Percentiles rank a stretch among this genome's conserved stretches.
Evolutionary conservation across 1,140 invertebrate species (phyloP).

Genomic region (Pseudomyrmex dendroicus): DNA sequence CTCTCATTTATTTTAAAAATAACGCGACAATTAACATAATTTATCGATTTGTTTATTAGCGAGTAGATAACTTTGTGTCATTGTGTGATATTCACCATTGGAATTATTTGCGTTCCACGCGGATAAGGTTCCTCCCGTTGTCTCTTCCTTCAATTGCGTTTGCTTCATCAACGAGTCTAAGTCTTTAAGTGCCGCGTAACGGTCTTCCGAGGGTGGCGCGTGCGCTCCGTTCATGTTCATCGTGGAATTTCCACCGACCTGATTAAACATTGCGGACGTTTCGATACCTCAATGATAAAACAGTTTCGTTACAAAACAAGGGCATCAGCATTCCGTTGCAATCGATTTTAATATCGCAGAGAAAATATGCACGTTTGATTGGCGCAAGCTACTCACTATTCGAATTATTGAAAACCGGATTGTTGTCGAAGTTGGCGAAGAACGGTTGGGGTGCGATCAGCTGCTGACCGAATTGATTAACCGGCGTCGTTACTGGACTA

Average conservation of each 20-base stretch:
- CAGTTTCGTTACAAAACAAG: constrained; percentile 31
- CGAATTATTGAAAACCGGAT: constrained; percentile 88
- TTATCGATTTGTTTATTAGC: not conserved
- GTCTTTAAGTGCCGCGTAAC: constrained; percentile 93
- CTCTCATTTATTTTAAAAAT: not conserved
- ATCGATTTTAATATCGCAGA: constrained; percentile 1
- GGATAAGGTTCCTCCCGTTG: constrained; percentile 64
- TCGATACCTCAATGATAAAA: constrained; percentile 74
- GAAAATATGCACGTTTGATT: not conserved
- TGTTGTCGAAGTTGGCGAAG: constrained; percentile 91
- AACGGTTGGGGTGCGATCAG: constrained; percentile 83
- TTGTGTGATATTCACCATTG: constrained; percentile 73
- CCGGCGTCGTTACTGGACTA: constrained; percentile 74
- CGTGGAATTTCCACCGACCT: constrained; percentile 53
- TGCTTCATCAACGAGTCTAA: constrained; percentile 89
- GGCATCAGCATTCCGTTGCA: not conserved
- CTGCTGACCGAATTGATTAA: constrained; percentile 74
- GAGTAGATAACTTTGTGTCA: not conserved
- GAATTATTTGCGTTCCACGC: constrained; percentile 82
- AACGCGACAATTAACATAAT: not conserved
- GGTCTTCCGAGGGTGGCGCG: constrained; percentile 88
- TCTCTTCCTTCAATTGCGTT: constrained; percentile 82
- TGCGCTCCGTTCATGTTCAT: constrained; percentile 78
- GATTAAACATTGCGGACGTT: constrained; percentile 77
- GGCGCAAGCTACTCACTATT: constrained; percentile 80